Evolutionary conservation across 2,888 invertebrate species (phyloP), one percentile per base, ranked within the genome.

Genomic region (Napeogenes sylphis): DNA sequence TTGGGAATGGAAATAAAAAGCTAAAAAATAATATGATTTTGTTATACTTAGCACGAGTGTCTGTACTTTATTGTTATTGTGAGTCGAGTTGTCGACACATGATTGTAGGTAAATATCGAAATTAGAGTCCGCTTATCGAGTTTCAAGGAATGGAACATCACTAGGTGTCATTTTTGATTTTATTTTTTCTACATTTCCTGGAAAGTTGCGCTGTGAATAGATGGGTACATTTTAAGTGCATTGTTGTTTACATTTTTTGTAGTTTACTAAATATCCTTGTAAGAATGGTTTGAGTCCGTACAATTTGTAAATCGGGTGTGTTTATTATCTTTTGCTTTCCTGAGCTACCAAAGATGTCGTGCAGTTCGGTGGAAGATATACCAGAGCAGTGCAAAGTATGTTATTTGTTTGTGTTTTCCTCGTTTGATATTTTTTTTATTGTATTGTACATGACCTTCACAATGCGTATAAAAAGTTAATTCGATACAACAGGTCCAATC

Each of bases 341-440:
- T 56, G 12, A n/a, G 14, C 56, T 54, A 38, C 51, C 45, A 58
- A 80, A 75, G 64, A 89, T 89, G 89, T 89, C 89, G 64, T 82
- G 83, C 61, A 88, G 87, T 75, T 89, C 88, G 13, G 83, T 83
- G 14, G 89, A 90, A 73, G 89, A 90, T 73, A 81, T 88, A 68
- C 86, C 85, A 12, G 89, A 90, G 42, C 88, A 87, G 68, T 84
- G 82, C 71, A 86, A 81, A 78, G 88, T 87, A 71, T 78, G 80
- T 77, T 65, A 63, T 61, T 70, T 60, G 69, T 67, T 64, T 67
- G 38, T 38, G 59, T 72, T 71, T 70, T 69, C 69, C 71, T 73
- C 70, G 71, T 71, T 67, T 68, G 58, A 64, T 30, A 51, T 68
- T 74, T 71, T 74, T 21, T 71, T 71, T 73, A 76, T 72, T 73